A percentile compares a stretch with the other conserved stretches of the same genome.
Conservation (phyloP, 23 tunicate species). For the Ciona savignyi region DNA sequence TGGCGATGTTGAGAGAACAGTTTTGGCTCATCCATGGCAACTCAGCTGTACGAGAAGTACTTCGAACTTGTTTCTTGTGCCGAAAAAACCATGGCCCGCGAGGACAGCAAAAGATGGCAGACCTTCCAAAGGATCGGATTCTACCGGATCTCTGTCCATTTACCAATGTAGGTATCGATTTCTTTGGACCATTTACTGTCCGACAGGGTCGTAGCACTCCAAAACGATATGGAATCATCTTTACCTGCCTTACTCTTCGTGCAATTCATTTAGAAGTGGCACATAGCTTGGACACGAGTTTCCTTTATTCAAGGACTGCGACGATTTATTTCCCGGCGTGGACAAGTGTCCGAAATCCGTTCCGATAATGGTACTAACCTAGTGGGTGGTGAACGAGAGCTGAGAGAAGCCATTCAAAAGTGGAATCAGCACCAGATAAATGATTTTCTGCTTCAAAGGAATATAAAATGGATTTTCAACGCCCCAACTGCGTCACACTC, state of each 20-base stretch:
- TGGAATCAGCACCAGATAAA: conserved; percentile 23
- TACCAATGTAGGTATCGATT: conserved; percentile 19
- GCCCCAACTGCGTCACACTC: conserved; percentile 31
- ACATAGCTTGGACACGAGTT: conserved; percentile 15
- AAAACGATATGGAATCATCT: conserved; percentile 26
- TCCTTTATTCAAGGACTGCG: conserved; percentile 34
- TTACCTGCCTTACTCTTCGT: conserved; percentile 12
- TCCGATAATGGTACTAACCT: conserved; percentile 50
- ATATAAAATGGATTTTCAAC: conserved; percentile 23
- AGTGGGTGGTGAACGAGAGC: conserved; percentile 27
- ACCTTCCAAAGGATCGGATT: conserved; percentile 17
- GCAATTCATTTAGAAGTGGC: conserved; percentile 39
- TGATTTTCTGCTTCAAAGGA: conserved; percentile 17
- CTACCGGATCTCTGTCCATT: conserved; percentile 17
- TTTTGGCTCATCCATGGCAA: conserved; percentile 11
- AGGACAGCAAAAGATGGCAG: conserved; percentile 18
- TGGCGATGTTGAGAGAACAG: conserved; percentile 9
- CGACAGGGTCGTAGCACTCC: conserved; percentile 10
- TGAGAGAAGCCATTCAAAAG: conserved; percentile 12
- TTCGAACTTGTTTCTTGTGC: conserved; percentile 15
- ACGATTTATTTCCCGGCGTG: conserved; percentile 30
- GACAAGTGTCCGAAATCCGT: conserved; percentile 19
- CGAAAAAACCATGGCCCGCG: conserved; percentile 13
- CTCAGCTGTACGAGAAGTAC: neutral
- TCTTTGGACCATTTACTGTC: conserved; percentile 24